Evolutionary conservation across 2,113 vertebrate species (phyloP), one percentile per base, ranked within the genome.

Genomic region (Antechinus stuartii): DNA sequence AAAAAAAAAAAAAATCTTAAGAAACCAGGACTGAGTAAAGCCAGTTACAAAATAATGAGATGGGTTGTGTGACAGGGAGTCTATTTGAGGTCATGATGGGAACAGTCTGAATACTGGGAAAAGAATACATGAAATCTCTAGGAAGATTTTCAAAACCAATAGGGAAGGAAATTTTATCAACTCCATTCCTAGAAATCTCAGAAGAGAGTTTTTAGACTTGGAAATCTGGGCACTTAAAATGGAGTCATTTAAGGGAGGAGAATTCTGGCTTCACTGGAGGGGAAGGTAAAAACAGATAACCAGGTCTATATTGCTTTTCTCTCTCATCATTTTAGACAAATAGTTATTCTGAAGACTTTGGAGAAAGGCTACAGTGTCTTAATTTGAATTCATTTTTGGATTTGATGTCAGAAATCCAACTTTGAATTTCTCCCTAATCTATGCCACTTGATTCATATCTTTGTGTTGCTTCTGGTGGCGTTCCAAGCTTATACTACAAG

Each of bases 381-480:
- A 30, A 90, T 54, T 23, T 93, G 54, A 94, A 54, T 53, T 23
- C 1, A 97, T 54, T 91, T 9, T 54, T 96, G 30, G 10, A 93
- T 76, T 97, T 97, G 57, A 89, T 92, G 22, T 93, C 95, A 95
- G 35, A 47, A 96, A 8, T 94, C 57, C 84, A 93, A 94, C 50
- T 89, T 30, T 90, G 49, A 76, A 91, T 25, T 91, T 93, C 14
- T 94, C 11, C 94, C 90, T 92, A 47, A 93, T 94, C 97, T 97
- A 93, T 96, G 89, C 84, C 97, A 95, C 92, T 95, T 96, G 91
- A 91, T 94, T 89, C 46, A 90, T n/a, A 89, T 12, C 61, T 95
- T 98, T 96, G 93, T 96, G 27, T 89, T 92, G 56, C 68, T 84
- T 84, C n/a, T 84, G 68, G 16, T 84, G 68, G n/a, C 42, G 7